Evolutionary conservation across 2,888 invertebrate species (phyloP), one percentile per base, ranked within the genome.

Genomic region (Polyploca ridens): DNA sequence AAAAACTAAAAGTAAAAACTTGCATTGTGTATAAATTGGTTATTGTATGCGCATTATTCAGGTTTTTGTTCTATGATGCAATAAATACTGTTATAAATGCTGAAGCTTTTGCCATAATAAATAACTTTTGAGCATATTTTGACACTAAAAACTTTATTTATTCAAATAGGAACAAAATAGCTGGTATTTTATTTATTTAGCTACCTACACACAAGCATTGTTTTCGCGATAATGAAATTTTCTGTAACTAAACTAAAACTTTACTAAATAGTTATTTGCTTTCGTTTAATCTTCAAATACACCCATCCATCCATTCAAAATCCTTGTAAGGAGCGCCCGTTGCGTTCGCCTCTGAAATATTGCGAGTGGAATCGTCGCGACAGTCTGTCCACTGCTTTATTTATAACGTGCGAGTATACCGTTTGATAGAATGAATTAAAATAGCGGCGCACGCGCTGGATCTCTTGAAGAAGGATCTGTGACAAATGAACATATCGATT

Each of bases 341-440:
- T 87, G 84, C 83, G 85, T 86, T 84, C 81, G 79, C 83, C 82
- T 86, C 84, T 93, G 92, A 93, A 86, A 93, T 93, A 93, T 93
- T 93, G 88, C 91, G 71, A 73, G 73, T 77, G 79, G 87, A 89
- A 90, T 91, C 90, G 90, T 81, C 85, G 79, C 87, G 93, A 93
- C 93, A 90, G 87, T 83, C 78, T 80, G 81, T 83, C 83, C 80
- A 76, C 81, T 72, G 79, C 82, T 88, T 90, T 91, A 92, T 93
- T 91, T 91, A 92, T 91, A 91, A 86, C 87, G 86, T 87, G 88
- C 82, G 82, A 87, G 87, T 84, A 81, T 80, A 79, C 75, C 81
- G 78, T 86, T 89, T 86, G 89, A 90, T 89, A 85, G 80, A 84
- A 82, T 77, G 85, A 85, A 88, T 89, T 88, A 78, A 78, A 83